Percentiles rank a stretch among this genome's conserved stretches.
These are phyloP conservation scores for Mormyrus lacerda DNA, from an alignment of 2,113 vertebrate species.

Conservation along the genomic window DNA sequence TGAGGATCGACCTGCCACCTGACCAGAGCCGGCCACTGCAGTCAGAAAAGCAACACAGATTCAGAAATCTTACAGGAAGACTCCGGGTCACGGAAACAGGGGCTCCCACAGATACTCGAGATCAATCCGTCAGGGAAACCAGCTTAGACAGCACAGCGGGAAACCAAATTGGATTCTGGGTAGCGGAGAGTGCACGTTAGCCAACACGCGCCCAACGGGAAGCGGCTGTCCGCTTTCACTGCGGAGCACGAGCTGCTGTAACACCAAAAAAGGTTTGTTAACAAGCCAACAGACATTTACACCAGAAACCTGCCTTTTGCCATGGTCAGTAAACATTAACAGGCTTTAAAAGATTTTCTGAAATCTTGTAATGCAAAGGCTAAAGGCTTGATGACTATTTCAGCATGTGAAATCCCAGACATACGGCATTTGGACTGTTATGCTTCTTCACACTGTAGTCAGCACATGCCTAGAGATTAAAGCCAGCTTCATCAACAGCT, in stretches of 20 bases:
- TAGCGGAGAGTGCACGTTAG: neutral
- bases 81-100: neutral
- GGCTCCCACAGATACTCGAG: neutral
- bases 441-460: neutral
- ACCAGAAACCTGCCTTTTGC: neutral
- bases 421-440: neutral
- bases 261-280: neutral
- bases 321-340: neutral
- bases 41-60: neutral
- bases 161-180: neutral
- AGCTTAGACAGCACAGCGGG: neutral
- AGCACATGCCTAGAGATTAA: neutral
- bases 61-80: neutral
- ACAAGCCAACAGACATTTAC: neutral
- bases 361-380: neutral
- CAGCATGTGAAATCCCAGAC: neutral
- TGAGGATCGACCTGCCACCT: neutral
- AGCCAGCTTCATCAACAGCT: neutral
- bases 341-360: neutral
- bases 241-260: neutral
- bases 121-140: neutral
- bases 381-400: neutral
- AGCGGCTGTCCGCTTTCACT: neutral
- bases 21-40: neutral
- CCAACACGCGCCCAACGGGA: neutral